Conservation (phyloP, 2,797 vertebrate species). For the Tragelaphus oryx region DNA sequence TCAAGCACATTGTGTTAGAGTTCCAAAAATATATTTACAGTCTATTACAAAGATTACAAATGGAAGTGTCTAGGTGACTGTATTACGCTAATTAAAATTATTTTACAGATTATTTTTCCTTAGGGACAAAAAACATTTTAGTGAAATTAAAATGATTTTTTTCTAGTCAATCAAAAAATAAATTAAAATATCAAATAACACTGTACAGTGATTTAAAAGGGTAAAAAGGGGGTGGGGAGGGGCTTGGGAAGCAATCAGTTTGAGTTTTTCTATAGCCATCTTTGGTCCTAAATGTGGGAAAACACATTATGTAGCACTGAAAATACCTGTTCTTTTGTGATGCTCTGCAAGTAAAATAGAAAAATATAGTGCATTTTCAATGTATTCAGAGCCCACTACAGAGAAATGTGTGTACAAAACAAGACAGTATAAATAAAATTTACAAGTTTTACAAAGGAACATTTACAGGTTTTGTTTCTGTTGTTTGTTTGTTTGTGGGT, state of each 20-base stretch:
- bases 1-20: conserved; percentile 97
- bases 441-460: conserved; percentile 99
- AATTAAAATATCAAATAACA: conserved; percentile 95
- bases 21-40: conserved; percentile 99
- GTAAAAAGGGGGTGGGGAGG: conserved; percentile 73
- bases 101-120: conserved; percentile 89
- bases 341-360: conserved; percentile 96
- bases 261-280: conserved; percentile 92
- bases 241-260: conserved; percentile 79
- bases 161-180: conserved; percentile 98
- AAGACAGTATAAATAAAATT: conserved; percentile 99
- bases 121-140: conserved; percentile 82
- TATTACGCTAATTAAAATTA: conserved; percentile 92
- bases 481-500: conserved; percentile 78
- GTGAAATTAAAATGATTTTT: conserved; percentile 87
- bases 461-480: conserved; percentile 90
- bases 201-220: conserved; percentile 93
- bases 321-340: conserved; percentile 93
- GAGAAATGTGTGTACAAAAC: conserved; percentile 95
- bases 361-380: conserved; percentile 99
- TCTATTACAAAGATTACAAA: conserved; percentile 99
- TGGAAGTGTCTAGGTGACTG: conserved; percentile 95
- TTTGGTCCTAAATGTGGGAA: conserved; percentile 99
- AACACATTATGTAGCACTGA: conserved; percentile 95
- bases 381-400: conserved; percentile 97